These are phyloP conservation scores for Melopsittacus undulatus DNA, from an alignment of 2,797 vertebrate genomes.

Conservation along the genomic window DNA sequence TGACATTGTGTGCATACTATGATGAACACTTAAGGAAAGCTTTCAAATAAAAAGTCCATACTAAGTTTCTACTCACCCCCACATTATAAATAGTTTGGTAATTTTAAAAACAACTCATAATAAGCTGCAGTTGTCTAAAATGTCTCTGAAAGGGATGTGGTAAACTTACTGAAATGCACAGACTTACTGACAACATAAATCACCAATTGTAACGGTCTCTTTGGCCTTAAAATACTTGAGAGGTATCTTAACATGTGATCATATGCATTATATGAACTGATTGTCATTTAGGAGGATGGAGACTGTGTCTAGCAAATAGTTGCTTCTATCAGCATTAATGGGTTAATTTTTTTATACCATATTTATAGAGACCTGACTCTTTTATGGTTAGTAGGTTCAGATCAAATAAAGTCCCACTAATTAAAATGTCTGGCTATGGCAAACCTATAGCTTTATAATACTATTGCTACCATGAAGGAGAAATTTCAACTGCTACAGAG, in stretches of 20 bases:
- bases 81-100: neutral
- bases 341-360: neutral
- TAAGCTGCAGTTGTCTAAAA: neutral
- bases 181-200: neutral
- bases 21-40: neutral
- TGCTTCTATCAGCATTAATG: neutral
- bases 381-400: neutral
- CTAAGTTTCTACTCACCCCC: neutral
- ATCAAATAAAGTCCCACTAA: neutral
- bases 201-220: neutral
- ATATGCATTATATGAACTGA: neutral
- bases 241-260: neutral
- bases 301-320: neutral
- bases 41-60: neutral
- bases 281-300: neutral
- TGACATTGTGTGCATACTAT: neutral
- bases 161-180: neutral
- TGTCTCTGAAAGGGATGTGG: neutral
- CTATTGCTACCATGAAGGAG: neutral
- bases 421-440: neutral
- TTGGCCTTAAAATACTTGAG: neutral
- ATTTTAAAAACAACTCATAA: neutral
- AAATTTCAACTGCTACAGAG: neutral
- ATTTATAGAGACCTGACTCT: neutral
- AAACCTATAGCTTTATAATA: neutral